Conservation (phyloP, 1,140 invertebrate species). For the Cydia strobilella region DNA sequence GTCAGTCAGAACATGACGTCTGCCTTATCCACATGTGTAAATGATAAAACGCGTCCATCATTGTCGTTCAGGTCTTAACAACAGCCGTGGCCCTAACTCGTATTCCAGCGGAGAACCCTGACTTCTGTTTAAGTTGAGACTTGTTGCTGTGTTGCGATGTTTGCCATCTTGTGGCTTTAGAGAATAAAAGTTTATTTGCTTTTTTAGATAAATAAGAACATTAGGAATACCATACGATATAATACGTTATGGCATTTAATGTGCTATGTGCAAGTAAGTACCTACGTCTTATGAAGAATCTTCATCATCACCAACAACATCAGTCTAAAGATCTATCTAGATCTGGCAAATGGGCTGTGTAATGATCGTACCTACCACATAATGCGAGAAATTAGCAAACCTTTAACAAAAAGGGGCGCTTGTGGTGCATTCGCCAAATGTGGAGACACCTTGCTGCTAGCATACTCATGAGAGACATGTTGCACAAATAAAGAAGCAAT, state of each 20-base stretch:
- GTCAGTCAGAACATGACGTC: not conserved
- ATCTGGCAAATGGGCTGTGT: no score
- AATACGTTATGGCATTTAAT: no score
- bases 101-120: not conserved
- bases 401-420: no score
- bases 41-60: not conserved
- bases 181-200: not conserved
- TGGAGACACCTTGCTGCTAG: no score
- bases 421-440: no score
- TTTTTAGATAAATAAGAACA: not conserved
- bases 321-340: no score
- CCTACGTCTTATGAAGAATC: no score
- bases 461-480: not conserved
- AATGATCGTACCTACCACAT: no score
- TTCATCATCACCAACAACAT: no score
- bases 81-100: not conserved
- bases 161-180: not conserved
- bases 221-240: no score
- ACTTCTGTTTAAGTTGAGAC: not conserved
- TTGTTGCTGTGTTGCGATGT: not conserved
- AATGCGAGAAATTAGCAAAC: no score
- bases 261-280: no score
- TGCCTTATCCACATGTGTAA: not conserved
- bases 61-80: not conserved
- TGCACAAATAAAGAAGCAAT: conserved; percentile 44